Conservation (phyloP, 2,797 vertebrate species). For the Xiphorhynchus erythropygius region DNA sequence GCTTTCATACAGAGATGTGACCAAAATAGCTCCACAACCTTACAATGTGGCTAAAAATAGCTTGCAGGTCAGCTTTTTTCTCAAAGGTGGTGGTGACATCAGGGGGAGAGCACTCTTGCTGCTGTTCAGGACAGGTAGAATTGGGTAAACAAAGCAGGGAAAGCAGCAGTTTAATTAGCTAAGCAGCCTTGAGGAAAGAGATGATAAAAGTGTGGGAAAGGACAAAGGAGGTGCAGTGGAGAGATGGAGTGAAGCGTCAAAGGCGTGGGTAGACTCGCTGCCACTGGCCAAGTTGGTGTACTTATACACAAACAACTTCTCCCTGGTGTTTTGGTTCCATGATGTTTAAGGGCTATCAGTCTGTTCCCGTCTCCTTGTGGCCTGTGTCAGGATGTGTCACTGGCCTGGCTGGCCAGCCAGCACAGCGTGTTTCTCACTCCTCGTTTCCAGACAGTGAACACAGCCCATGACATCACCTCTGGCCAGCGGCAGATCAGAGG, state of each 20-base stretch:
- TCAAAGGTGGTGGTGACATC: conserved; percentile 13
- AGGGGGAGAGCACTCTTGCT: not conserved
- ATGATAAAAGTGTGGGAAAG: not conserved
- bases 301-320: not conserved
- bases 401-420: not conserved
- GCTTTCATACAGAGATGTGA: conserved; percentile 19
- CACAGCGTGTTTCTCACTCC: not conserved
- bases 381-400: not conserved
- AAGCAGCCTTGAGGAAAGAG: not conserved
- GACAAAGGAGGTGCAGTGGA: not conserved
- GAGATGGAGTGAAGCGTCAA: not conserved
- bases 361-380: not conserved
- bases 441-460: conserved; percentile 3
- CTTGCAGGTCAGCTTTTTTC: conserved; percentile 58
- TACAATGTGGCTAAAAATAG: conserved; percentile 51
- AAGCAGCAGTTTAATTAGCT: not conserved
- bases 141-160: not conserved
- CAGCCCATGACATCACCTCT: not conserved
- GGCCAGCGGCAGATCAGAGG: not conserved
- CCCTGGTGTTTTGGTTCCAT: not conserved
- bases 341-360: not conserved
- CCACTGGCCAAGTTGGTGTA: not conserved
- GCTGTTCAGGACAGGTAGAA: not conserved
- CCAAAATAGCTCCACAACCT: conserved; percentile 62
- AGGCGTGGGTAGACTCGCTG: not conserved